phyloP scores from a whole-genome alignment of 2,797 vertebrate genomes.

The Squalus acanthias region DNA sequence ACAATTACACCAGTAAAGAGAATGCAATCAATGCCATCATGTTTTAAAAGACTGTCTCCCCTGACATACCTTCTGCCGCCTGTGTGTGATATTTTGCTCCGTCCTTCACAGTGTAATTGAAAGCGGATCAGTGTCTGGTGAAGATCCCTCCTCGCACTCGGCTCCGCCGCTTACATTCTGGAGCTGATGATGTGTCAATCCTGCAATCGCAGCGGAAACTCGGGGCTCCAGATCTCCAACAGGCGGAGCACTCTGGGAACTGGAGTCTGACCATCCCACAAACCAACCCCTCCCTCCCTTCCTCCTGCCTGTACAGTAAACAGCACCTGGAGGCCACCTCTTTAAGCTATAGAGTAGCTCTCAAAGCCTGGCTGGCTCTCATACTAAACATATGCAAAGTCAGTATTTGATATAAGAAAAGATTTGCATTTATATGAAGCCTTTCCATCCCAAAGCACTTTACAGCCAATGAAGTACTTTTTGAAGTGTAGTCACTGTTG shows the following conservation, averaged over 20 bases:
- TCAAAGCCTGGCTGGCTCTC: neutral
- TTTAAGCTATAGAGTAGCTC: neutral
- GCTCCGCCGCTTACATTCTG: neutral
- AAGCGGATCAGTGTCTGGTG: neutral
- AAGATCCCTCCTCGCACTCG: neutral
- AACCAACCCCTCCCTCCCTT: no score
- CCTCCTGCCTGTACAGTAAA: neutral
- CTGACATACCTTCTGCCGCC: neutral
- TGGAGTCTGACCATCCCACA: neutral
- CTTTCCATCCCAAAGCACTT: neutral
- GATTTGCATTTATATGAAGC: neutral
- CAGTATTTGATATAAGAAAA: neutral
- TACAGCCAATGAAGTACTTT: neutral
- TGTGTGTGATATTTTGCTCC: neutral
- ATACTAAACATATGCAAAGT: neutral
- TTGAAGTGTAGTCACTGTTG: neutral
- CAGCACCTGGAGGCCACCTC: neutral
- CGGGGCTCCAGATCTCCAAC: neutral
- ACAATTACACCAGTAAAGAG: neutral
- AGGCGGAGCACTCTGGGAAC: conserved; percentile 18
- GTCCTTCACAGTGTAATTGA: neutral
- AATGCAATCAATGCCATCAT: no score
- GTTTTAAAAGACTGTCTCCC: neutral
- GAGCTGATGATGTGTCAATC: conserved; percentile 21
- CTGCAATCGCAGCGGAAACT: conserved; percentile 9